Conservation (phyloP, 2,113 vertebrate genomes). For the Poicephalus gulielmi region DNA sequence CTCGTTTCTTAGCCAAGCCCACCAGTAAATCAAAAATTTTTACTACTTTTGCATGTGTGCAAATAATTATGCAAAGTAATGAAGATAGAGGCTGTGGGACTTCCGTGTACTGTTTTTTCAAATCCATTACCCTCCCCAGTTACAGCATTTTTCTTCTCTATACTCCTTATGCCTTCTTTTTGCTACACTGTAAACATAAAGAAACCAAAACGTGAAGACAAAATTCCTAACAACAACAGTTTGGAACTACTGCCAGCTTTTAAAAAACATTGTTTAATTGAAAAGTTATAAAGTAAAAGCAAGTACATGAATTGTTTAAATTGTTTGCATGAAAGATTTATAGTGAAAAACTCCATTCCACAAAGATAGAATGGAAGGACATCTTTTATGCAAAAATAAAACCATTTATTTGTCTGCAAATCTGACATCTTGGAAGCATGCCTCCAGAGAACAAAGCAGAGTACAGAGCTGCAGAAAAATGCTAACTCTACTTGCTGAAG, state of each 20-base stretch:
- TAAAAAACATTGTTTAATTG: conserved; percentile 64
- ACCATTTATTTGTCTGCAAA: conserved; percentile 5
- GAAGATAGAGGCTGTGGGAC: neutral
- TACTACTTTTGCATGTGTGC: neutral
- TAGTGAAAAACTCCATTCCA: conserved; percentile 42
- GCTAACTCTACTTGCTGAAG: neutral
- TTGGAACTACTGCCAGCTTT: conserved; percentile 46
- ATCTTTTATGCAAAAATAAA: conserved; percentile 44
- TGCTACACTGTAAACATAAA: neutral
- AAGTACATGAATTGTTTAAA: conserved; percentile 53
- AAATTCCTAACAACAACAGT: neutral
- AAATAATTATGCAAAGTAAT: neutral
- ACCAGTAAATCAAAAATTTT: neutral
- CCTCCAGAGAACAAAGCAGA: conserved; percentile 11
- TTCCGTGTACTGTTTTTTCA: neutral
- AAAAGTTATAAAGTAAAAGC: conserved; percentile 63
- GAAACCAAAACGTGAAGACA: conserved; percentile 8
- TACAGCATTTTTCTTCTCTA: neutral
- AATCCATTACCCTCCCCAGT: neutral
- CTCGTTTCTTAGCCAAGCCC: neutral
- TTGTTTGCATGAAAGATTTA: conserved; percentile 70
- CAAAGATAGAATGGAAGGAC: conserved; percentile 21
- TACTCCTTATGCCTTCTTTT: neutral
- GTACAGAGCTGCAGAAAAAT: conserved; percentile 4
- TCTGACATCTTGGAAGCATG: neutral